phyloP scores from a whole-genome alignment of 2,113 vertebrate genomes.

The Labrus mixtus region DNA sequence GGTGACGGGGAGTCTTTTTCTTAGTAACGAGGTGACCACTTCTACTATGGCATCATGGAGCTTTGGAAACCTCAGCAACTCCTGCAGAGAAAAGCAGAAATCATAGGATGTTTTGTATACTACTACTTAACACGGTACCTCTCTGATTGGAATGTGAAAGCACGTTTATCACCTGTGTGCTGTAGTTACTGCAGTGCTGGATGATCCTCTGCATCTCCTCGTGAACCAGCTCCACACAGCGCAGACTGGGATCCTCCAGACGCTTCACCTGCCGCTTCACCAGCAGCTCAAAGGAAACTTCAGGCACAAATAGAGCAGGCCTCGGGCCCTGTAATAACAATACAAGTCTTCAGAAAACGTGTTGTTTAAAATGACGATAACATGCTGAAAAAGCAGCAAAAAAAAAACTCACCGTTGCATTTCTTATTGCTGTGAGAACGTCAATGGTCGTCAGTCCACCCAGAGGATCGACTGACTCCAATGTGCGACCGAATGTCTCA shows the following conservation, averaged over 20 bases:
- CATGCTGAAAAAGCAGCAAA: neutral
- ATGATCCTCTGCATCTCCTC: conserved; percentile 99
- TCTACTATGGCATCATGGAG: conserved; percentile 99
- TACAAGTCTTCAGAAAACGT: neutral
- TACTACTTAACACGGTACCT: neutral
- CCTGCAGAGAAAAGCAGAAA: conserved; percentile 78
- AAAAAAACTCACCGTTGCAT: conserved; percentile 91
- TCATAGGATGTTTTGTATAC: neutral
- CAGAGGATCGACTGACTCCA: conserved; percentile 96
- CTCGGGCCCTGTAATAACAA: conserved; percentile 89
- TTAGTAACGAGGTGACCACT: conserved; percentile 95
- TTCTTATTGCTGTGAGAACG: conserved; percentile 97
- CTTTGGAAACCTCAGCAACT: conserved; percentile 96
- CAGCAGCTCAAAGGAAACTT: conserved; percentile 96
- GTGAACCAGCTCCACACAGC: conserved; percentile 97
- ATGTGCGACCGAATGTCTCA: conserved; percentile 96
- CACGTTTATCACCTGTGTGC: conserved; percentile 90
- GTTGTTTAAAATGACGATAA: neutral
- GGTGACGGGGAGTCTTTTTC: conserved; percentile 94
- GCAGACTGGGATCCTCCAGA: conserved; percentile 95
- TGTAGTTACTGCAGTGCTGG: conserved; percentile 98
- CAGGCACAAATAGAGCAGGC: conserved; percentile 96
- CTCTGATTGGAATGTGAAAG: neutral
- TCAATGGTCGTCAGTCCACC: conserved; percentile 98
- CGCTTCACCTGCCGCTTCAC: conserved; percentile 98